Percentiles rank a stretch among this genome's conserved stretches.
Evolutionary conservation across 2,113 vertebrate genomes (phyloP).

Genomic region (Rhadina sibilatrix): DNA sequence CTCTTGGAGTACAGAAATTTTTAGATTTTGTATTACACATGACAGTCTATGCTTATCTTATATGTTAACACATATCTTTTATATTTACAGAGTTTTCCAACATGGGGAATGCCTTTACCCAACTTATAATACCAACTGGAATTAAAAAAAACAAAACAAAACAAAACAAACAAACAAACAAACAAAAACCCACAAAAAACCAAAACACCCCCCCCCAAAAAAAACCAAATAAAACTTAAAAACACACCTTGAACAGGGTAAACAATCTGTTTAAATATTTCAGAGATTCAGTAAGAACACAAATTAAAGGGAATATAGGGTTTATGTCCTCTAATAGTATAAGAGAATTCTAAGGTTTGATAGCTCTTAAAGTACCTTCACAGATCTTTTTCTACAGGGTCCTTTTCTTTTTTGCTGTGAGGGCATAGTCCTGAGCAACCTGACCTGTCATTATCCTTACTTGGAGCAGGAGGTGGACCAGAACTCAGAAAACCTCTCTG

Average conservation of each 20-base stretch:
- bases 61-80: background rate
- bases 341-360: background rate
- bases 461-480: background rate
- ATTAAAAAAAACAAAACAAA: background rate
- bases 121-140: background rate
- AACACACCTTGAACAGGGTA: background rate
- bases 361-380: background rate
- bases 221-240: too few relatives aligned
- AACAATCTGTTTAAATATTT: background rate
- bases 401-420: background rate
- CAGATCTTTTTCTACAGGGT: background rate
- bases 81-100: background rate
- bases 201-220: too few relatives aligned
- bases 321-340: background rate
- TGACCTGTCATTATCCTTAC: background rate
- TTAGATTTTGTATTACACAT: background rate
- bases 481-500: background rate
- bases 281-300: background rate
- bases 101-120: background rate
- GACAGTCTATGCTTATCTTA: background rate
- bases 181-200: too few relatives aligned
- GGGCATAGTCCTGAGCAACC: background rate
- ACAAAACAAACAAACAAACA: too few relatives aligned
- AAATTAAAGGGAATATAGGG: background rate
- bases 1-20: background rate